A percentile compares a stretch with the other conserved stretches of the same genome.
Evolutionary conservation across 1,140 invertebrate genomes (phyloP).

Genomic region (Aphidius ervi): DNA sequence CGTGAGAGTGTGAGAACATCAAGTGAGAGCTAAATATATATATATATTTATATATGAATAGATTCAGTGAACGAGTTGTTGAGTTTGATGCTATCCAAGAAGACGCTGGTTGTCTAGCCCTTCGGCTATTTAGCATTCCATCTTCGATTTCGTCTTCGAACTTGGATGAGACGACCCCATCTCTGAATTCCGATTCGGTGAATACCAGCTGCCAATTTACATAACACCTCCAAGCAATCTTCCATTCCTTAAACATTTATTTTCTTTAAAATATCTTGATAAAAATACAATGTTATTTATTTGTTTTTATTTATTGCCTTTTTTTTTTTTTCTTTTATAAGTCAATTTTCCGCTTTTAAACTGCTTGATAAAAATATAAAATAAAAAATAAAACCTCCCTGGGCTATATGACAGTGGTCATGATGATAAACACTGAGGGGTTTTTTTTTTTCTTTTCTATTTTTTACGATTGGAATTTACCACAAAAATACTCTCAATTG

Average conservation of each 20-base stretch:
- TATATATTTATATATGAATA: slow-evolving; percentile 22
- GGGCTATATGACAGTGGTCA: too few species aligned
- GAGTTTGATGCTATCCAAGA: slow-evolving; percentile 34
- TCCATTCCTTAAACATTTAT: too few species aligned
- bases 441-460: slow-evolving; percentile 8
- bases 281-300: too few species aligned
- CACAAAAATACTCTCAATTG: slow-evolving; percentile 28
- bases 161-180: too few species aligned
- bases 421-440: too few species aligned
- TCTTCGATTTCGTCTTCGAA: slow-evolving; percentile 46
- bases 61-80: slow-evolving; percentile 26
- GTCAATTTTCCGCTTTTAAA: too few species aligned
- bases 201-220: slow-evolving; percentile 9
- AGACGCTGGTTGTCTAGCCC: slow-evolving; percentile 43
- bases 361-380: too few species aligned
- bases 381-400: too few species aligned
- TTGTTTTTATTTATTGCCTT: too few species aligned
- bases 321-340: too few species aligned
- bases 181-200: neutral
- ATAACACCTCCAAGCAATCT: too few species aligned
- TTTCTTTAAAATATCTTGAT: too few species aligned
- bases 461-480: slow-evolving; percentile 26
- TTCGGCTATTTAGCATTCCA: slow-evolving; percentile 53
- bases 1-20: neutral
- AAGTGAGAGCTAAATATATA: slow-evolving; percentile 18